Conservation (phyloP, 2,113 vertebrate genomes). For the Lota lota region DNA sequence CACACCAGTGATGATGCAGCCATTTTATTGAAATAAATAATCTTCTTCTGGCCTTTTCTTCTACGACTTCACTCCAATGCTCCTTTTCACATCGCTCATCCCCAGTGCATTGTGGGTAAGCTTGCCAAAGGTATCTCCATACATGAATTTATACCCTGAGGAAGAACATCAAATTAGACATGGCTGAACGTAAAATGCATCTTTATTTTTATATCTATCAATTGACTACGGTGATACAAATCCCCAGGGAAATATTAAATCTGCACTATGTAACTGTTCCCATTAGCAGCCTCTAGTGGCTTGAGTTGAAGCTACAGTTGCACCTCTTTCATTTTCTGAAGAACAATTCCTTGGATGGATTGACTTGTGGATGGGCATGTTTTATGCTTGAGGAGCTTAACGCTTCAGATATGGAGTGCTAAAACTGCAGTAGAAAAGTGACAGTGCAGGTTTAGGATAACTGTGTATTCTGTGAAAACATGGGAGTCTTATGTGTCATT, state of each 20-base stretch:
- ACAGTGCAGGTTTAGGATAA: background rate
- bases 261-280: too few relatives aligned
- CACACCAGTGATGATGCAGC: too few relatives aligned
- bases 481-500: background rate
- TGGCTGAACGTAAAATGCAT: background rate
- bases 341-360: too few relatives aligned
- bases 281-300: too few relatives aligned
- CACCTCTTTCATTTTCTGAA: too few relatives aligned
- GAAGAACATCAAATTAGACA: slow-evolving; percentile 10
- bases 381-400: too few relatives aligned
- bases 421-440: background rate
- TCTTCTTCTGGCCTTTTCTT: background rate
- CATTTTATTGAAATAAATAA: background rate
- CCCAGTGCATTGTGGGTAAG: slow-evolving; percentile 69
- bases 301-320: too few relatives aligned
- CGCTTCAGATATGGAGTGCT: too few relatives aligned
- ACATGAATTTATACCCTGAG: slow-evolving; percentile 74
- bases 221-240: background rate
- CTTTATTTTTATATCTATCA: background rate
- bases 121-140: slow-evolving; percentile 71
- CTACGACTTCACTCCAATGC: slow-evolving; percentile 20
- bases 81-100: slow-evolving; percentile 50
- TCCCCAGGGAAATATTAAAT: background rate
- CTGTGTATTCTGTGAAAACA: background rate
- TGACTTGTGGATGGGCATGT: too few relatives aligned